Evolutionary conservation across 2,797 vertebrate species (phyloP), one percentile per base, ranked within the genome.

Genomic region (Macrochelys suwanniensis): DNA sequence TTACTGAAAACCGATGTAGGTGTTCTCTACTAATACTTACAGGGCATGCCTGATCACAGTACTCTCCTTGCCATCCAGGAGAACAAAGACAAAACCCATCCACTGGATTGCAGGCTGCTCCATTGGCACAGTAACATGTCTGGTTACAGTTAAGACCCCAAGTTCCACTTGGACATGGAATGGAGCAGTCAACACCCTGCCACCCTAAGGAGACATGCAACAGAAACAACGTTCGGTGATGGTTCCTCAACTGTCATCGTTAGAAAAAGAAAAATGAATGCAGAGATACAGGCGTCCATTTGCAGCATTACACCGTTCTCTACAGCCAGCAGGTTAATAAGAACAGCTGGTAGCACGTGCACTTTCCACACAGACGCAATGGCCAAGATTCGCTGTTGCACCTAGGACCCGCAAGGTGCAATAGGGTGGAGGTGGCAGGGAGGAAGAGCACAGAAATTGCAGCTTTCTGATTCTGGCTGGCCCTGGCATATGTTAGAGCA

Each of bases 131-230:
- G 83, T 97, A 81, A 82, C 99, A 99, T 0, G 98, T 99, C 96
- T 99, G 98, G 92, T 99, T 99, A 95, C 99, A 99, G 97, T 97
- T 97, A 61, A 99, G 98, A 77, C 99, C 99, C 99, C 99, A 99
- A 0, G 97, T 98, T 16, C 99, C 99, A 33, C 99, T 99, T 42
- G 99, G 98, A 74, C 99, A 99, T 0, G 99, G 99, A 94, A 99
- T 98, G 84, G 99, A 98, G 92, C 99, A 99, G 95, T 99, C 99
- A 33, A 98, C 98, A 51, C 99, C 99, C 96, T 99, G 99, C 99
- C 99, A 99, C 47, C 99, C 99, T 99, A 89, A 11, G 80, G 89
- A 79, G 85, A 93, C 4, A n/a, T 2, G 33, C 0, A 28, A 84
- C 2, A 96, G 8, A 85, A 95, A 57, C 26, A 81, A 45, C 5